Conservation (phyloP, 1,140 invertebrate species). For the Musca vetustissima region DNA sequence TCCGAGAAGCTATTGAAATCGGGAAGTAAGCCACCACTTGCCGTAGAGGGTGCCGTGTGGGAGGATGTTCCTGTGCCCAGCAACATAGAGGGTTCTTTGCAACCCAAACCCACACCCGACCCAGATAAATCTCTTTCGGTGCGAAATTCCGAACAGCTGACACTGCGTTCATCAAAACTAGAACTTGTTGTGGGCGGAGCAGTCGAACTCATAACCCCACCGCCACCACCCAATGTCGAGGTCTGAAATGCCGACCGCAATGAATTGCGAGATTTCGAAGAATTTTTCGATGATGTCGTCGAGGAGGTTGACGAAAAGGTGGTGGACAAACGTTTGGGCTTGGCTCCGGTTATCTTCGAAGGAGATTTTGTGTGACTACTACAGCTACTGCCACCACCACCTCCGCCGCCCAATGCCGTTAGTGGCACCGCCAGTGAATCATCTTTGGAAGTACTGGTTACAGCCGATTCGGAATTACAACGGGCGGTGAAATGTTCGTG, state of each 20-base stretch:
- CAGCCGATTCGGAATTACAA: constrained; percentile 6
- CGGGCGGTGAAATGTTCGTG: constrained; percentile 33
- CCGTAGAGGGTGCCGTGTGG: constrained; percentile 10
- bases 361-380: background rate
- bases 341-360: constrained; percentile 34
- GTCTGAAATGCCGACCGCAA: constrained; percentile 31
- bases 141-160: constrained; percentile 49
- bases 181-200: constrained; percentile 10
- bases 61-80: constrained; percentile 39
- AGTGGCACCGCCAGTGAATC: background rate
- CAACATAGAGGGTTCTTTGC: constrained; percentile 26
- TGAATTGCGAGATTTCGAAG: constrained; percentile 43
- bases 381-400: too few relatives aligned
- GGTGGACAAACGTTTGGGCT: constrained; percentile 44
- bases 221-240: background rate
- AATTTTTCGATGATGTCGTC: constrained; percentile 40
- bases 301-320: constrained; percentile 43
- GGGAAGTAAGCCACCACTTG: background rate
- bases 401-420: background rate
- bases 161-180: constrained; percentile 49
- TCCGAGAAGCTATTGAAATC: constrained; percentile 33
- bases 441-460: background rate
- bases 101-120: constrained; percentile 11
- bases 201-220: too few relatives aligned
- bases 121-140: constrained; percentile 17